A percentile compares a stretch with the other conserved stretches of the same genome.
phyloP scores from a whole-genome alignment of 2,888 invertebrate genomes.

The Erynnis tages region DNA sequence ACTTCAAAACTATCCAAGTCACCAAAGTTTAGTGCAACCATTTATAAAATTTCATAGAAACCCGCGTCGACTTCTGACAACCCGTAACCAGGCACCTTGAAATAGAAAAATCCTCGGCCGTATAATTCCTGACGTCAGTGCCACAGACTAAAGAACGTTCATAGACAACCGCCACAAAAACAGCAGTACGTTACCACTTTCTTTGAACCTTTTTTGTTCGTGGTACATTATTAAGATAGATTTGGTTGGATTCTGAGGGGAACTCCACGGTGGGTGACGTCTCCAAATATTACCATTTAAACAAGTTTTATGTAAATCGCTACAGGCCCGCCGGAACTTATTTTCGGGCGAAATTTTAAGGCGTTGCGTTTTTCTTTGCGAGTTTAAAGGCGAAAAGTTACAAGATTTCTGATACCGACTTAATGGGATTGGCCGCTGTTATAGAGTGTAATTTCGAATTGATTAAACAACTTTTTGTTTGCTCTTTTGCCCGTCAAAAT shows the following conservation, averaged over 20 bases:
- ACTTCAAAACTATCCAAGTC: conserved; percentile 1
- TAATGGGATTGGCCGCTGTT: conserved; percentile 70
- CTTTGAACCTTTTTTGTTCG: conserved; percentile 9
- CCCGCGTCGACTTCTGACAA: conserved; percentile 34
- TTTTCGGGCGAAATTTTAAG: conserved; percentile 70
- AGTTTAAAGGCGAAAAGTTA: conserved; percentile 71
- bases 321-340: conserved; percentile 63
- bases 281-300: conserved; percentile 81
- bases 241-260: conserved; percentile 52
- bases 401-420: conserved; percentile 66
- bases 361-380: conserved; percentile 63
- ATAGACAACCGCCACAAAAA: conserved; percentile 3
- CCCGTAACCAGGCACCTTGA: conserved; percentile 48
- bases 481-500: conserved; percentile 17
- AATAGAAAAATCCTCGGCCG: conserved; percentile 48
- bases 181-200: conserved; percentile 29
- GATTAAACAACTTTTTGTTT: conserved; percentile 59
- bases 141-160: conserved; percentile 37
- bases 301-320: conserved; percentile 81
- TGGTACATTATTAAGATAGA: conserved; percentile 49
- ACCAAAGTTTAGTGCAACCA: conserved; percentile 3
- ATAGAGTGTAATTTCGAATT: conserved; percentile 62
- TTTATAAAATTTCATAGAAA: conserved; percentile 29
- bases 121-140: conserved; percentile 43
- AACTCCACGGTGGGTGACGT: conserved; percentile 69